A percentile compares a stretch with the other conserved stretches of the same genome.
phyloP scores from a whole-genome alignment of 2,888 invertebrate genomes.

The Synanthedon vespiformis region DNA sequence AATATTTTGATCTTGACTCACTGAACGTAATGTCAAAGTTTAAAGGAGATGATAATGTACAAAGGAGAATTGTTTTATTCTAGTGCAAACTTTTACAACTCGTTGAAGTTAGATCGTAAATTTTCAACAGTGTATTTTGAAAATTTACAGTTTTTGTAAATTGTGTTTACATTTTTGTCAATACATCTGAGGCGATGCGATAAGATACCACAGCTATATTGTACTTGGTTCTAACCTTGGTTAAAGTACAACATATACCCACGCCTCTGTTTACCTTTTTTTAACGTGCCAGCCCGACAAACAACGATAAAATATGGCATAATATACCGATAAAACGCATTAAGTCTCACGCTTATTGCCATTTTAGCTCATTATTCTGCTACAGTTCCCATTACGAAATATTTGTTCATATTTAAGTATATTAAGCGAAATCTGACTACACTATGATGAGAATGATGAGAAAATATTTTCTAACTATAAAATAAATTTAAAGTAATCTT shows the following conservation, averaged over 20 bases:
- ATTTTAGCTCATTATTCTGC: neutral
- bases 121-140: no score
- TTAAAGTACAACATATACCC: slow-evolving; percentile 24
- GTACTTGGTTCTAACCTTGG: slow-evolving; percentile 38
- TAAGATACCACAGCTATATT: slow-evolving; percentile 19
- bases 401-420: neutral
- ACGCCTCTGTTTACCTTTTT: slow-evolving; percentile 46
- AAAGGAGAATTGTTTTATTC: no score
- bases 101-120: no score
- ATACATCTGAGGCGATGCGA: slow-evolving; percentile 19
- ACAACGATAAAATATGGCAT: neutral
- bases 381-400: neutral
- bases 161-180: slow-evolving; percentile 10
- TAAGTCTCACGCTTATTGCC: slow-evolving; percentile 2
- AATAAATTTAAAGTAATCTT: no score
- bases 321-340: neutral
- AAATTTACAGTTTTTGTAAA: slow-evolving; percentile 11
- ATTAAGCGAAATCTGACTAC: no score
- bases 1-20: no score
- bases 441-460: no score
- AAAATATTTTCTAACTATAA: no score
- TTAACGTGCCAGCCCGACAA: neutral
- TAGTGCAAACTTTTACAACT: no score
- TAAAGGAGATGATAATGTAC: no score
- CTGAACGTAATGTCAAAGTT: no score